Evolutionary conservation across 2,113 vertebrate species (phyloP), one percentile per base, ranked within the genome.

Genomic region (Dipodomys ordii): DNA sequence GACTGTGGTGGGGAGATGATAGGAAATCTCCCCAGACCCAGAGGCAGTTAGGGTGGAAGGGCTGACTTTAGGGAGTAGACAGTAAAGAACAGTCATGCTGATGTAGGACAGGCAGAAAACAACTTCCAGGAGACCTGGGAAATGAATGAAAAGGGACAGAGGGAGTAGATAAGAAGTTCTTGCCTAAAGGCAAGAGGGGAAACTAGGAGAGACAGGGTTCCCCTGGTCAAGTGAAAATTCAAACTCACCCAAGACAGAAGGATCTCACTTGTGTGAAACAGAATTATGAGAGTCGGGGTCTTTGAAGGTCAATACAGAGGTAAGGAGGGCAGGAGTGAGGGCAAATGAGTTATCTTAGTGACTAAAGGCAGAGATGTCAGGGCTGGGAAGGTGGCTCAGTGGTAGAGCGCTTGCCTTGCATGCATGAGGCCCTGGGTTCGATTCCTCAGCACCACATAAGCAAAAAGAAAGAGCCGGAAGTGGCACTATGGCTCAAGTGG

Each of bases 11-110:
- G 60, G 39, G 32, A 92, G 65, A 82, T 23, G 57, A 49, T 69
- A 86, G 90, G 87, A 88, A 73, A 68, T 57, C n/a, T 62, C 68
- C 74, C 32, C 16, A 57, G 69, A 46, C 65, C 32, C 18, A 65
- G 65, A 80, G 60, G 62, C 13, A 12, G 23, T 30, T 30, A 35
- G 27, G 57, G 9, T 5, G 27, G 53, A 23, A 46, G 79, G 25
- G 5, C 39, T 64, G 22, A 69, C 57, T 25, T 68, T 81, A 79
- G 53, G 16, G 19, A 72, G 10, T 25, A 25, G 9, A 69, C 0
- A 0, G 60, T 57, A 19, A 32, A 88, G 19, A 27, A 72, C 30
- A 30, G 60, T 22, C 62, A 88, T 35, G n/a, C 18, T n/a, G 77
- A 82, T 83, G 69, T 46, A 4, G 39, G 67, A 64, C 80, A 68